phyloP scores from a whole-genome alignment of 2,113 vertebrate genomes.

The Elephas maximus region DNA sequence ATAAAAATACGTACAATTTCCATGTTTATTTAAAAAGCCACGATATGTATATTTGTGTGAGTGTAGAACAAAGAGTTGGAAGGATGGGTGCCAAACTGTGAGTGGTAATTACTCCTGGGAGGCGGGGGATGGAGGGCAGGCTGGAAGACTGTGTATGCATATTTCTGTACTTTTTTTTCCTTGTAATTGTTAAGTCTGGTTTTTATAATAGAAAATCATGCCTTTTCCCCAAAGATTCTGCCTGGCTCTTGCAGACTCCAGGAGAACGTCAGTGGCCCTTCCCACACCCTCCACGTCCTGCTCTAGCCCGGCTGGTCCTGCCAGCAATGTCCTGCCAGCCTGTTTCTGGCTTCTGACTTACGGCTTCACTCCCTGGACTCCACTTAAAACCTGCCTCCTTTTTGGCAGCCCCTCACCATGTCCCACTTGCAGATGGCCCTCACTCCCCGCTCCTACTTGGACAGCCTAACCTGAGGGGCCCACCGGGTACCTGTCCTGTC shows the following conservation, averaged over 20 bases:
- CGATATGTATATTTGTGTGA: background rate
- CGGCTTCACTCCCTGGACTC: background rate
- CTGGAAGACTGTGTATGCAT: no score
- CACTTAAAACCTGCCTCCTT: background rate
- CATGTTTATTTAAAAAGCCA: background rate
- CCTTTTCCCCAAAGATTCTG: background rate
- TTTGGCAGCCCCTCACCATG: background rate
- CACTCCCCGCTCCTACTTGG: fast-evolving
- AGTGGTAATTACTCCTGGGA: no score
- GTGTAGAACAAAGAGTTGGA: background rate
- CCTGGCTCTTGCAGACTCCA: background rate
- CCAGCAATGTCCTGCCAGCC: background rate
- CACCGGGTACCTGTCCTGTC: background rate
- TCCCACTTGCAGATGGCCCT: background rate
- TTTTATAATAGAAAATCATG: background rate
- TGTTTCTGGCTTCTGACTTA: background rate
- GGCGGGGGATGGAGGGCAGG: background rate
- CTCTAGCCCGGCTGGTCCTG: background rate
- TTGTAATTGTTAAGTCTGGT: background rate
- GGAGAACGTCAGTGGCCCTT: background rate
- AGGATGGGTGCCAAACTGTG: background rate
- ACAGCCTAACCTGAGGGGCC: background rate
- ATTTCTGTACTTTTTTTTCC: background rate
- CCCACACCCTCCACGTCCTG: background rate
- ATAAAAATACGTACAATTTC: background rate